Evolutionary conservation across 2,797 vertebrate genomes (phyloP).

Genomic region (Hylomyscus alleni): DNA sequence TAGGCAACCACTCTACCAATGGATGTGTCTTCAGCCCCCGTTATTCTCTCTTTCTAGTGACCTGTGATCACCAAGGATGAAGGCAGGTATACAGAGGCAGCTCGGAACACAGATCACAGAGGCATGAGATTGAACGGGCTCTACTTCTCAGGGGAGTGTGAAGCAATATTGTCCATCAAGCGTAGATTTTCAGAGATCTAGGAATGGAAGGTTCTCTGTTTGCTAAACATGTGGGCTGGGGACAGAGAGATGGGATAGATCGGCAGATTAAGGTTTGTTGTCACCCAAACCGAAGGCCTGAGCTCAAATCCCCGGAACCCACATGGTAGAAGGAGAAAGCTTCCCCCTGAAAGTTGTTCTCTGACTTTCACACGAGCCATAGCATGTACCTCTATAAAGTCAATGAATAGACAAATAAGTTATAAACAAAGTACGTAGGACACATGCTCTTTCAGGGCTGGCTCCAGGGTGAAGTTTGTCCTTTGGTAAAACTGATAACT

Average conservation of each 20-base stretch:
- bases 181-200: conserved; percentile 2
- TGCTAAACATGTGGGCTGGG: neutral
- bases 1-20: neutral
- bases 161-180: neutral
- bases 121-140: accelerated
- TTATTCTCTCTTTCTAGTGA: neutral
- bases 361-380: neutral
- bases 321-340: neutral
- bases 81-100: neutral
- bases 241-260: neutral
- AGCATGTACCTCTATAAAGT: neutral
- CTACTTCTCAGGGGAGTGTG: neutral
- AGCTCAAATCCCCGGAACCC: neutral
- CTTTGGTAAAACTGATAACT: neutral
- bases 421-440: neutral
- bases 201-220: neutral
- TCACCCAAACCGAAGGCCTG: neutral
- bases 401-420: neutral
- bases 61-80: neutral
- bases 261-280: neutral
- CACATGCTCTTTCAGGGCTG: too few species aligned
- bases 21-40: neutral
- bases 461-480: neutral
- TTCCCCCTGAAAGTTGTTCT: neutral
- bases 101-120: neutral